phyloP scores from a whole-genome alignment of 1,140 invertebrate genomes.

The Amphibalanus amphitrite region DNA sequence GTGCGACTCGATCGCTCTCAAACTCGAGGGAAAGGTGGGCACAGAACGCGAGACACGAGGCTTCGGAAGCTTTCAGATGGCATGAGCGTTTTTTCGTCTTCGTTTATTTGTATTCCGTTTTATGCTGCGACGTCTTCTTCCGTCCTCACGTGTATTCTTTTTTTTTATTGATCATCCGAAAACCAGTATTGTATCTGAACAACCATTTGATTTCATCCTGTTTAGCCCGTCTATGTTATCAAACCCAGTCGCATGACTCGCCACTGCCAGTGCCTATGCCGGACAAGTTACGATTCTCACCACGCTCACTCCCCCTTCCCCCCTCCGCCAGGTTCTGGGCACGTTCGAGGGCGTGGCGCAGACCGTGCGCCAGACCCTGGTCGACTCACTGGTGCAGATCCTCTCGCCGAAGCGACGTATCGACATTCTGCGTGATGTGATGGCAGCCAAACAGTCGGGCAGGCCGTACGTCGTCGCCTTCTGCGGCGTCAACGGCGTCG shows the following conservation, averaged over 20 bases:
- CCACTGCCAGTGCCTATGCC: background rate
- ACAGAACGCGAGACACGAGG: too few species aligned
- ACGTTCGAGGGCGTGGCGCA: conserved; percentile 79
- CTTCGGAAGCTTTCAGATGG: too few species aligned
- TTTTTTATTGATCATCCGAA: too few species aligned
- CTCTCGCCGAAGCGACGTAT: conserved; percentile 85
- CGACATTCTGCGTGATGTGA: conserved; percentile 89
- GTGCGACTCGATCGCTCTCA: conserved; percentile 81
- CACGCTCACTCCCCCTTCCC: conserved; percentile 4
- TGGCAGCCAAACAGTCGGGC: conserved; percentile 61
- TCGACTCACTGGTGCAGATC: conserved; percentile 72
- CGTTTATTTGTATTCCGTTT: too few species aligned
- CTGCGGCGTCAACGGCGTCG: conserved; percentile 99
- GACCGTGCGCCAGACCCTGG: conserved; percentile 63
- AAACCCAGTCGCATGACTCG: too few species aligned
- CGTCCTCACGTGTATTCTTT: too few species aligned
- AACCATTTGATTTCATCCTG: too few species aligned
- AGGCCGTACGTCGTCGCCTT: conserved; percentile 93
- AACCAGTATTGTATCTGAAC: too few species aligned
- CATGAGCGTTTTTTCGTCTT: too few species aligned
- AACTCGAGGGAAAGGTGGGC: conserved; percentile 77
- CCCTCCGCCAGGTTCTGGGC: conserved; percentile 40
- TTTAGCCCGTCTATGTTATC: too few species aligned
- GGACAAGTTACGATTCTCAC: too few species aligned
- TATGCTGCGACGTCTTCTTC: too few species aligned